A percentile compares a stretch with the other conserved stretches of the same genome.
Evolutionary conservation across 2,113 vertebrate genomes (phyloP).

Genomic region (Pollachius pollachius): DNA sequence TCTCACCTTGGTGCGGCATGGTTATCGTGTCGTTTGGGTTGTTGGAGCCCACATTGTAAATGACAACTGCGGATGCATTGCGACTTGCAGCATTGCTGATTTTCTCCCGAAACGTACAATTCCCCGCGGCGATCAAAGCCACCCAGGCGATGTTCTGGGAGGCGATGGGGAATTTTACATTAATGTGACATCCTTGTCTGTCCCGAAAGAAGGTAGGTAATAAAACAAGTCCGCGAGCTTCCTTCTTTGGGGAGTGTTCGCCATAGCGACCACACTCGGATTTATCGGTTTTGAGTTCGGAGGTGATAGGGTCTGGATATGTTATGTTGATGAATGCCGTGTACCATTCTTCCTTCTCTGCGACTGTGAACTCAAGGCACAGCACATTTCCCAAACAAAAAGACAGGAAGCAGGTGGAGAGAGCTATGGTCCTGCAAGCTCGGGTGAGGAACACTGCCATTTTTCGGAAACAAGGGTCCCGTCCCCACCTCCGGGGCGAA

Average conservation of each 20-base stretch:
- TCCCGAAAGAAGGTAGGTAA: conserved; percentile 78
- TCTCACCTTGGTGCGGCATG: conserved; percentile 91
- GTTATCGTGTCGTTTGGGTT: conserved; percentile 91
- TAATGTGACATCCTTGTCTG: conserved; percentile 84
- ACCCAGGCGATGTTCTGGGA: conserved; percentile 80
- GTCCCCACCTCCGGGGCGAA: conserved; percentile 25
- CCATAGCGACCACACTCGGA: conserved; percentile 96
- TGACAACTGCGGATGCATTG: conserved; percentile 93
- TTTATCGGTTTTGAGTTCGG: conserved; percentile 84
- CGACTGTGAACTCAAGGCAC: conserved; percentile 95
- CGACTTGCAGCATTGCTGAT: conserved; percentile 84
- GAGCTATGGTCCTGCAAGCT: conserved; percentile 93
- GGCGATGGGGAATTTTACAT: conserved; percentile 77
- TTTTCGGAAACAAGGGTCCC: conserved; percentile 38
- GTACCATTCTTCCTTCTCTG: conserved; percentile 99
- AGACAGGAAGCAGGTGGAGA: conserved; percentile 96
- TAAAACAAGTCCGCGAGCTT: conserved; percentile 85
- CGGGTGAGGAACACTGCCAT: conserved; percentile 88
- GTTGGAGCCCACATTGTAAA: conserved; percentile 87
- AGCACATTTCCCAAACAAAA: conserved; percentile 95
- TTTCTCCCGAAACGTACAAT: conserved; percentile 90
- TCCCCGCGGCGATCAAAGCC: conserved; percentile 89
- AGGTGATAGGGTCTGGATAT: conserved; percentile 82
- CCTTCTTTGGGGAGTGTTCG: conserved; percentile 93
- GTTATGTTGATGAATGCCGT: conserved; percentile 98